phyloP scores from a whole-genome alignment of 2,113 vertebrate genomes.

The Nothobranchius kuhntae region DNA sequence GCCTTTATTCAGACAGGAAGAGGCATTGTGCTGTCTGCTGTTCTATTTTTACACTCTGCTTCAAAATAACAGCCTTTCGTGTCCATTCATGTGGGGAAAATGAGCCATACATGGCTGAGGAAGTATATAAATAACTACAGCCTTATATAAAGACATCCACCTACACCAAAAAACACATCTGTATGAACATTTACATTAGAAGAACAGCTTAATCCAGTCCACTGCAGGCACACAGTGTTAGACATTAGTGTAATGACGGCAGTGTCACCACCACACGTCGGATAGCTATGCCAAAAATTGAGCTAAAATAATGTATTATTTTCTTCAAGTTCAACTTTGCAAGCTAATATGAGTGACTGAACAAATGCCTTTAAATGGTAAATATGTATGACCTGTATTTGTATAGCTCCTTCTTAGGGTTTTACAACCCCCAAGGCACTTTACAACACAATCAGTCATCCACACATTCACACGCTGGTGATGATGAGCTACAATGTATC shows the following conservation, averaged over 20 bases:
- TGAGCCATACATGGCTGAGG: slow-evolving; percentile 26
- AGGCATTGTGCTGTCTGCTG: slow-evolving; percentile 27
- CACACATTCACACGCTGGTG: too few species aligned
- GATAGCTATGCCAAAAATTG: slow-evolving; percentile 10
- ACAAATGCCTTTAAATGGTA: too few species aligned
- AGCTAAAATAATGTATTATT: neutral
- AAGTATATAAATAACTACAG: slow-evolving; percentile 45
- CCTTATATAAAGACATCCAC: slow-evolving; percentile 25
- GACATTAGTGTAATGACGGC: neutral
- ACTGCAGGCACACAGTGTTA: neutral
- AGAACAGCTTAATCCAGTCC: slow-evolving; percentile 6
- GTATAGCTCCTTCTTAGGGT: too few species aligned
- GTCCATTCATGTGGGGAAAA: slow-evolving; percentile 35
- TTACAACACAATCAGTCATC: too few species aligned
- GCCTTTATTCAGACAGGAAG: slow-evolving; percentile 18
- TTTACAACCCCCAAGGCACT: too few species aligned
- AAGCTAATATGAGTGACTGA: neutral
- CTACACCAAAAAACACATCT: slow-evolving; percentile 2
- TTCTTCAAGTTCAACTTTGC: slow-evolving; percentile 1
- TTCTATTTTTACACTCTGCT: slow-evolving; percentile 53
- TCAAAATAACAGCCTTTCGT: slow-evolving; percentile 48
- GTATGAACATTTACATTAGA: slow-evolving; percentile 25
- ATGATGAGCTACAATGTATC: too few species aligned
- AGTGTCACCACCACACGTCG: slow-evolving; percentile 1
- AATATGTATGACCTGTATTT: too few species aligned